Percentiles rank a stretch among this genome's conserved stretches.
These are phyloP conservation scores for Donacobius atricapilla DNA, from an alignment of 2,113 vertebrate species.

Conservation along the genomic window DNA sequence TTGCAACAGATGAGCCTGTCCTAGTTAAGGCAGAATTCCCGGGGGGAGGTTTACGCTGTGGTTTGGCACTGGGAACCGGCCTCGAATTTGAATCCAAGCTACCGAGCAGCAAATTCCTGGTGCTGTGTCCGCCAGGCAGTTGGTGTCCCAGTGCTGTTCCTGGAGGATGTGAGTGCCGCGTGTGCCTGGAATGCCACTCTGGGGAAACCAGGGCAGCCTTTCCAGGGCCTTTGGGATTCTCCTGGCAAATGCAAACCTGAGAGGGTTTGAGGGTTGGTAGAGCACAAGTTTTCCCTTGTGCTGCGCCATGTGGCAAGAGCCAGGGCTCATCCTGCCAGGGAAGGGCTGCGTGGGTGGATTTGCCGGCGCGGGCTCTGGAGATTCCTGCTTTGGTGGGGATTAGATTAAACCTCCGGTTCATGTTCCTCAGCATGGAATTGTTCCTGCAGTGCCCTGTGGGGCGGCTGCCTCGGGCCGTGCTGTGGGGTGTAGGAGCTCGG, in stretches of 20 bases:
- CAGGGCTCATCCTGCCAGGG: neutral
- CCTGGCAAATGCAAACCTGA: neutral
- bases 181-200: accelerated
- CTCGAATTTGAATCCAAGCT: neutral
- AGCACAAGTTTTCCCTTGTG: neutral
- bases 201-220: neutral
- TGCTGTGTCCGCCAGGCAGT: neutral
- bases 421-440: neutral
- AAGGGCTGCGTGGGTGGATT: neutral
- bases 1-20: conserved; percentile 24
- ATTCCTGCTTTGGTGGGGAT: neutral
- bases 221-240: neutral
- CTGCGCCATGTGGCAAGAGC: neutral
- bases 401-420: neutral
- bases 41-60: conserved; percentile 17
- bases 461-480: accelerated
- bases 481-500: accelerated
- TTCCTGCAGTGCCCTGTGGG: accelerated
- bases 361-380: neutral
- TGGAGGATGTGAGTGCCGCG: neutral
- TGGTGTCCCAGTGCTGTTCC: neutral
- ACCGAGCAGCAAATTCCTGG: neutral
- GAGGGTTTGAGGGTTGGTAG: neutral
- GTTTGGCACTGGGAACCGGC: neutral
- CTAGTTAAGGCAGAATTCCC: conserved; percentile 2